These are phyloP conservation scores for Sinella curviseta DNA, from an alignment of 1,140 invertebrate genomes.

Conservation along the genomic window DNA sequence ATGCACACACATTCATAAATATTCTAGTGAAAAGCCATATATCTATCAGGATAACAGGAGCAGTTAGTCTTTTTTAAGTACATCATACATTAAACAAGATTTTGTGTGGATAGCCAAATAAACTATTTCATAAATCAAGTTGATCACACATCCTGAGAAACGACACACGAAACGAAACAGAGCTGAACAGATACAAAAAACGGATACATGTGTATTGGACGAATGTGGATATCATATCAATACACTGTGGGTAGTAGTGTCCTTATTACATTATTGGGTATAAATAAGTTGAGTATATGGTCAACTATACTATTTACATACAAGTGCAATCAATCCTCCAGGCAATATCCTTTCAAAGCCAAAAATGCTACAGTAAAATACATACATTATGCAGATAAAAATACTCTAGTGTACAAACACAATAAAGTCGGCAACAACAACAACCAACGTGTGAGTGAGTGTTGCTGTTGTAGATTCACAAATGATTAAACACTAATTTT, in stretches of 20 bases:
- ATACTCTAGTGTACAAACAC: no score
- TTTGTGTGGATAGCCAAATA: slow-evolving; percentile 24
- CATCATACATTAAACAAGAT: slow-evolving; percentile 24
- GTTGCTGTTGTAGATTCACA: slow-evolving; percentile 4
- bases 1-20: neutral
- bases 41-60: neutral
- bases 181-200: no score
- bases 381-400: no score
- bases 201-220: no score
- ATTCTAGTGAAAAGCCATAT: slow-evolving; percentile 3
- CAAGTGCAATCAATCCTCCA: slow-evolving; percentile 5
- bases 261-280: no score
- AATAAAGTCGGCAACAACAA: no score
- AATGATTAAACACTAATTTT: slow-evolving; percentile 25
- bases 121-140: slow-evolving; percentile 24
- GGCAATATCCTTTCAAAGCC: slow-evolving; percentile 4
- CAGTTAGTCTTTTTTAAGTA: slow-evolving; percentile 19
- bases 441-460: neutral
- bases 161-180: neutral
- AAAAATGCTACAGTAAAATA: neutral
- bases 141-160: slow-evolving; percentile 5
- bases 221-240: neutral
- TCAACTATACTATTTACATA: no score
- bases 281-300: no score
- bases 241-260: no score